These are phyloP conservation scores for Trichacis sp. DNA, from an alignment of 2,888 invertebrate species.

Conservation along the genomic window DNA sequence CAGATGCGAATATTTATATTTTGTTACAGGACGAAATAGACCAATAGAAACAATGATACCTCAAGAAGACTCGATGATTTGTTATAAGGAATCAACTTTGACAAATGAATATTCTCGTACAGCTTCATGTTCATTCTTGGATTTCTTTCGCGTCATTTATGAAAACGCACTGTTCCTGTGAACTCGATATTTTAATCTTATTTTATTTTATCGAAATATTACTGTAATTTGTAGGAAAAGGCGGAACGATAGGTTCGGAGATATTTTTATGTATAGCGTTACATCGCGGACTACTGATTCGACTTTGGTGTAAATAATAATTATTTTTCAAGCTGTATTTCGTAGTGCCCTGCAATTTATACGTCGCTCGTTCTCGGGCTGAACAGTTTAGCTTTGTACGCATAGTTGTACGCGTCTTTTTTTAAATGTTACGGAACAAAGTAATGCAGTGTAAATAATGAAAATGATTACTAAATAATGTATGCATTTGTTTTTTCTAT, in stretches of 20 bases:
- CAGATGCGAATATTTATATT: conserved; percentile 68
- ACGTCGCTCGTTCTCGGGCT: conserved; percentile 38
- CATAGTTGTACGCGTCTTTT: conserved; percentile 42
- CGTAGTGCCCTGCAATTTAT: conserved; percentile 43
- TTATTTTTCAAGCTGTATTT: conserved; percentile 43
- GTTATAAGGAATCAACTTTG: conserved; percentile 65
- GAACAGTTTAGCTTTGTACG: conserved; percentile 44
- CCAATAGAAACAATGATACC: conserved; percentile 70
- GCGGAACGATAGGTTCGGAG: conserved; percentile 19
- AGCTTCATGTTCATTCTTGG: conserved; percentile 39
- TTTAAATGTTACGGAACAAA: conserved; percentile 37
- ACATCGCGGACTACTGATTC: conserved; percentile 15
- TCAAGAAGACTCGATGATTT: conserved; percentile 69
- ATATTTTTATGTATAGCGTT: conserved; percentile 35
- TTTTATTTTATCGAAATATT: conserved; percentile 5
- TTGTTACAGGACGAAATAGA: conserved; percentile 69
- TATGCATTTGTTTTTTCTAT: neutral
- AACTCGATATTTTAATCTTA: conserved; percentile 34
- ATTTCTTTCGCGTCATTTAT: conserved; percentile 8
- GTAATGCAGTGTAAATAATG: conserved; percentile 43
- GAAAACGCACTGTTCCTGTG: conserved; percentile 35
- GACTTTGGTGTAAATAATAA: conserved; percentile 42
- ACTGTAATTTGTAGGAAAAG: conserved; percentile 11
- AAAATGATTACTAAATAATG: conserved; percentile 42
- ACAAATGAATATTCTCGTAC: conserved; percentile 69